Base-by-base conservation (phyloP, 37 sponge, comb jelly and placozoan species). In the Agelas oroides region DNA sequence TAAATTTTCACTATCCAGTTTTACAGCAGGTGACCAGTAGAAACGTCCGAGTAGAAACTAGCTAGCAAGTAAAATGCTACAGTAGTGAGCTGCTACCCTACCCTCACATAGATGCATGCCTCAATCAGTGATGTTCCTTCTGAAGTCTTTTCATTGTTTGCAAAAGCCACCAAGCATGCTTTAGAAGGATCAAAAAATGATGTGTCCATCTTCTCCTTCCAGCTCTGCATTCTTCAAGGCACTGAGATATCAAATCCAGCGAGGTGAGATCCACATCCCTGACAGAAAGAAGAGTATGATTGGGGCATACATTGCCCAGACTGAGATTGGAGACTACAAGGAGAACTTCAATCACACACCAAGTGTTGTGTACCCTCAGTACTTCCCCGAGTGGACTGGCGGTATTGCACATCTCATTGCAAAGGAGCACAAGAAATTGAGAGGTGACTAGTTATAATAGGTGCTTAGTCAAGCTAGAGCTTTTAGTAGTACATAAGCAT, bases 221-320 rank as follows among this genome's bases (percentile, higher is more conserved):
- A 94, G 94, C 36, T 70, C 86, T 15, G 35, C 87, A 3, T 94
- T 94, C 73, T 94, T 60, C 84, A 72, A 65, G 58, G 85, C 86
- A 30, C 63, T 94, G 56, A 86, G 78, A 79, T 34, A n/a, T 15
- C 79, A 81, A 32, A 78, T 94, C 30, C 53, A 67, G 33, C 33
- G 76, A 25, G 94, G 94, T 15, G 79, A 83, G 13, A 65, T 90
- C 18, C 53, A 33, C 14, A 56, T 94, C 17, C 87, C 83, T n/a
- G 63, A 74, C 31, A 14, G 21, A 21, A 76, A 77, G 52, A 76
- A 80, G 25, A 64, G 56, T 14, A 13, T 37, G 21, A 82, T 94
- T 33, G 94, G 94, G 53, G 87, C 91, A 24, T 41, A 68, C 31
- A 38, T 90, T 24, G 87, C 91, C 18, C 94, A 94, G 64, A 63